Evolutionary conservation across 2,113 vertebrate species (phyloP).

Genomic region (Percopsis transmontana): DNA sequence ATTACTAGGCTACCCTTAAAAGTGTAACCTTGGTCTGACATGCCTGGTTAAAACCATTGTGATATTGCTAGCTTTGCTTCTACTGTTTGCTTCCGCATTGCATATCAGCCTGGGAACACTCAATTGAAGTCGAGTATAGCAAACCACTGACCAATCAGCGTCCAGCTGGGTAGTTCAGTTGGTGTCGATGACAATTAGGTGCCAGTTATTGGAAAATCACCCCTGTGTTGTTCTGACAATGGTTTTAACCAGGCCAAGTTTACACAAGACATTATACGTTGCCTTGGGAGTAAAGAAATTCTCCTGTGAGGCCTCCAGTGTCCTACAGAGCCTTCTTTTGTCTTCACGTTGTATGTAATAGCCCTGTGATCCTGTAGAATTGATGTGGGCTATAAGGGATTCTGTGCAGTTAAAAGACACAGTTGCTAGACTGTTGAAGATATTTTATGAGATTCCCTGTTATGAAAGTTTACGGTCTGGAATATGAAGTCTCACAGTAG

Average conservation of each 20-base stretch:
- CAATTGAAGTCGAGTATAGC: too few species aligned
- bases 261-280: too few species aligned
- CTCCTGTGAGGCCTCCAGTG: too few species aligned
- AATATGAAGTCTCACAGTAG: slow-evolving; percentile 34
- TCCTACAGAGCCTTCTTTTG: background rate
- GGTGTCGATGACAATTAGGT: too few species aligned
- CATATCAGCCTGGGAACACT: too few species aligned
- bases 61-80: background rate
- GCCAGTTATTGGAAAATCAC: too few species aligned
- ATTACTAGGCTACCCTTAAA: too few species aligned
- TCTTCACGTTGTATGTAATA: background rate
- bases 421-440: background rate
- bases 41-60: background rate
- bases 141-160: too few species aligned
- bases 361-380: background rate
- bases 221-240: too few species aligned
- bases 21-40: background rate
- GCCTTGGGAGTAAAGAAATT: background rate
- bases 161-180: too few species aligned
- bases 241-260: too few species aligned
- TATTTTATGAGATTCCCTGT: slow-evolving; percentile 11
- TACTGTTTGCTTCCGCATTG: too few species aligned
- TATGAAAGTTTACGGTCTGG: slow-evolving; percentile 20
- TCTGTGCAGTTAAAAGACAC: slow-evolving; percentile 18
- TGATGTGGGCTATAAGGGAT: background rate